Conservation (phyloP, 1,140 invertebrate genomes). For the Pachyrhynchus sulphureomaculatus region DNA sequence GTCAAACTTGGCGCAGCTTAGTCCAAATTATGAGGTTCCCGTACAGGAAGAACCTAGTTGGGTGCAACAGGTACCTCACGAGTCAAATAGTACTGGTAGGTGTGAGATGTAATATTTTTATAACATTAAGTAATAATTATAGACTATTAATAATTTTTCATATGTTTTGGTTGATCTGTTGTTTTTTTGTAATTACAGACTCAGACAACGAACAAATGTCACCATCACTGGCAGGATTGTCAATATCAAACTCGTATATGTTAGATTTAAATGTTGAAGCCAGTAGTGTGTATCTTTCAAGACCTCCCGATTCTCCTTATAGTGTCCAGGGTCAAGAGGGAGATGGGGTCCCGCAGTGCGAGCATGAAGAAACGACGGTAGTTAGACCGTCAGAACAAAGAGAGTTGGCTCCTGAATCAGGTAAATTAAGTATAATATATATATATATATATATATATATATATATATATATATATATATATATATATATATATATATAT, state of each 20-base stretch:
- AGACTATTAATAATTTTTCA: no score
- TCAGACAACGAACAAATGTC: slow-evolving; percentile 58
- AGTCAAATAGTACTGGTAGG: slow-evolving; percentile 57
- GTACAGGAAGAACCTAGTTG: slow-evolving; percentile 63
- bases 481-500: no score
- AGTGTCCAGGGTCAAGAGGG: slow-evolving; percentile 23
- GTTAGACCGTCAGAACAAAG: slow-evolving; percentile 46
- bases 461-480: no score
- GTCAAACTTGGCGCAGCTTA: slow-evolving; percentile 31
- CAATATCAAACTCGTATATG: slow-evolving; percentile 65
- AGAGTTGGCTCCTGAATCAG: slow-evolving; percentile 49
- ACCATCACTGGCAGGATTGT: slow-evolving; percentile 50
- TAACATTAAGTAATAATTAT: no score
- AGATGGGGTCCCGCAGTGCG: slow-evolving; percentile 2
- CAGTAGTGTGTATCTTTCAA: slow-evolving; percentile 62
- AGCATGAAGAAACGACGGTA: slow-evolving; percentile 36
- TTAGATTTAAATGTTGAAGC: slow-evolving; percentile 67
- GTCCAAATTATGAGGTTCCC: slow-evolving; percentile 38
- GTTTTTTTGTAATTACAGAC: slow-evolving; percentile 49
- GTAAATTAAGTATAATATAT: slow-evolving; percentile 22
- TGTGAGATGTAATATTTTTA: not conserved
- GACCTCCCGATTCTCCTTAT: slow-evolving; percentile 50
- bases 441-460: no score
- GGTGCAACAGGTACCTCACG: slow-evolving; percentile 68
- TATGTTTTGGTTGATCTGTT: not conserved